Conservation (phyloP, 2,888 invertebrate genomes). For the Alcis repandata region DNA sequence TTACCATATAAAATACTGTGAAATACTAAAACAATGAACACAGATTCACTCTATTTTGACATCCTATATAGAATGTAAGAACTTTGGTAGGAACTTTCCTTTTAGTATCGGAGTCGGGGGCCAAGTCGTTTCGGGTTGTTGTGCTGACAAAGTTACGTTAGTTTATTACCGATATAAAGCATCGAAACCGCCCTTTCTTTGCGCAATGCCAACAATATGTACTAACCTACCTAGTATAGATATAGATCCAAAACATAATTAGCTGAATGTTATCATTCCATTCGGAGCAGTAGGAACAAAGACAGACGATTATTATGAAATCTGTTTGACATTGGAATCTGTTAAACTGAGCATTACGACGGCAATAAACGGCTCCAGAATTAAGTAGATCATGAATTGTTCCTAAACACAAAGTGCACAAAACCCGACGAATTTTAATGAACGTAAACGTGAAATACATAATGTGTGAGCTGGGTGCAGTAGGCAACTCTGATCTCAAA, state of each 20-base stretch:
- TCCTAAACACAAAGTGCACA: not conserved
- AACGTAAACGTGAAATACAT: not conserved
- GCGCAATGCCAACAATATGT: not conserved
- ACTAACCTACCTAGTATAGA: not conserved
- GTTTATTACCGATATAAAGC: not conserved
- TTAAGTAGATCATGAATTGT: too few relatives aligned
- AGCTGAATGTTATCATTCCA: constrained; percentile 14
- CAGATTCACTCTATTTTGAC: too few relatives aligned
- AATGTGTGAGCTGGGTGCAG: not conserved
- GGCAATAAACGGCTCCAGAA: constrained; percentile 6
- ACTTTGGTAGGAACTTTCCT: too few relatives aligned
- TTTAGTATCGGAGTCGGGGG: too few relatives aligned
- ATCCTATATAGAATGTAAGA: too few relatives aligned
- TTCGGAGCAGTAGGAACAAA: constrained; percentile 16
- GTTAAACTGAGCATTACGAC: constrained; percentile 9
- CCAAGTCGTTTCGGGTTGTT: too few relatives aligned
- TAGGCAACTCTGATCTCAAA: not conserved
- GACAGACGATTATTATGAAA: constrained; percentile 30
- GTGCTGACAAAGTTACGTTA: not conserved
- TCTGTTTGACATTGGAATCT: constrained; percentile 23
- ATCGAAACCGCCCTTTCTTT: not conserved
- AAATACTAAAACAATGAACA: too few relatives aligned
- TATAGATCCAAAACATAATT: not conserved
- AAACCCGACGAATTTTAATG: not conserved
- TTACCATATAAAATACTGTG: too few relatives aligned